These are phyloP conservation scores for Doris montereyensis DNA, from an alignment of 2,888 invertebrate species.

Conservation along the genomic window DNA sequence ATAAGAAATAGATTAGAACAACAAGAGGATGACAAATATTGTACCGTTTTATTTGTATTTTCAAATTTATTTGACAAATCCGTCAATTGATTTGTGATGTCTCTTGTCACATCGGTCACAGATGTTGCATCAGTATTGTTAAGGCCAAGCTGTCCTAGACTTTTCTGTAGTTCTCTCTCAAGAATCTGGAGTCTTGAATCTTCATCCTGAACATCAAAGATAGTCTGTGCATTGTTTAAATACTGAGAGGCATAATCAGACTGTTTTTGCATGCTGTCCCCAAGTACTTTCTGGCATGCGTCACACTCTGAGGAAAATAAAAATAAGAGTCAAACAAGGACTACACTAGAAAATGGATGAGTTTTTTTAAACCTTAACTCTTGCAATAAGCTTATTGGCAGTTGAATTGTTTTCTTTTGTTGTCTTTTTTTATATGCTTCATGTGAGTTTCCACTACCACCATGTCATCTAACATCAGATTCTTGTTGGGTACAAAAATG, in stretches of 20 bases:
- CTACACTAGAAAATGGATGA: no score
- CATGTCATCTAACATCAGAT: no score
- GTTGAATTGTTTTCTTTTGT: no score
- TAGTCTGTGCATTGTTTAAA: conserved; percentile 39
- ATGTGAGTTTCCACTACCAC: no score
- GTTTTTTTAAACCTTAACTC: no score
- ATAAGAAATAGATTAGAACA: no score
- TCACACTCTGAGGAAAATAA: conserved; percentile 50
- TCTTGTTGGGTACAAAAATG: no score
- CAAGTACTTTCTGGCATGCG: conserved; percentile 52
- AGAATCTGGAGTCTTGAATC: conserved; percentile 45
- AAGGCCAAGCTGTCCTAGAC: conserved; percentile 42
- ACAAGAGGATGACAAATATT: no score
- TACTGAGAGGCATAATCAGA: conserved; percentile 33
- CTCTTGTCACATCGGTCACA: conserved; percentile 18
- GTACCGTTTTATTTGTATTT: no score
- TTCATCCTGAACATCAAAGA: conserved; percentile 47
- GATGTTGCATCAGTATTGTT: conserved; percentile 36
- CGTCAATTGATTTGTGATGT: conserved; percentile 13
- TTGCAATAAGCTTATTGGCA: no score
- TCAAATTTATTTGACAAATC: background rate
- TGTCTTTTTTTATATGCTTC: no score
- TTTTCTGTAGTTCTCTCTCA: conserved; percentile 35
- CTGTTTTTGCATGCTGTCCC: conserved; percentile 51
- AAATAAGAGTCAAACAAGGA: background rate